These are phyloP conservation scores for Lathronympha strigana DNA, from an alignment of 2,888 invertebrate genomes.

Conservation along the genomic window DNA sequence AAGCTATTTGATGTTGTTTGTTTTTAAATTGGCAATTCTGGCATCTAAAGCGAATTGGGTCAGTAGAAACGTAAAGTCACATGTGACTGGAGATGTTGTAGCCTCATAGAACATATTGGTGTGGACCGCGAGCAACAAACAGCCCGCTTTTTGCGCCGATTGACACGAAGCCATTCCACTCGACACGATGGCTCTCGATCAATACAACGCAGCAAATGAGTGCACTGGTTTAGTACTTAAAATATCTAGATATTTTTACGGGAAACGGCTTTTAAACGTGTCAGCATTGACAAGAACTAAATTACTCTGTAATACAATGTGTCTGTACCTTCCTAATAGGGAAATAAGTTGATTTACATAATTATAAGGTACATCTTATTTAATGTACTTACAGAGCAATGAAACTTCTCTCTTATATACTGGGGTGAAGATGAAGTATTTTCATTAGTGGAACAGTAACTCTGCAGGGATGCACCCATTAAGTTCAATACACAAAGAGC, in stretches of 20 bases:
- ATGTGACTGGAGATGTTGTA: background rate
- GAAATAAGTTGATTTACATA: too few relatives aligned
- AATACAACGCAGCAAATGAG: slow-evolving; percentile 19
- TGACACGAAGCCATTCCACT: slow-evolving; percentile 25
- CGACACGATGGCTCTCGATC: slow-evolving; percentile 20
- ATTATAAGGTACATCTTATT: too few relatives aligned
- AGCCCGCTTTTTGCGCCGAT: slow-evolving; percentile 13
- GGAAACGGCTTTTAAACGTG: too few relatives aligned
- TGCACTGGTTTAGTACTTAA: slow-evolving; percentile 1
- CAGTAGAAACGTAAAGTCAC: background rate
- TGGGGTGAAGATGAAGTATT: too few relatives aligned
- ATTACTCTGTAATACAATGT: too few relatives aligned
- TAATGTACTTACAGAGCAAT: too few relatives aligned
- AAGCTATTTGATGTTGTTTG: slow-evolving; percentile 7
- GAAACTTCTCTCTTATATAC: too few relatives aligned
- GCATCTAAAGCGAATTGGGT: slow-evolving; percentile 17
- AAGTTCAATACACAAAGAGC: too few relatives aligned
- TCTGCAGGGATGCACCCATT: too few relatives aligned
- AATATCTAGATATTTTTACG: background rate
- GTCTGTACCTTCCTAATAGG: too few relatives aligned
- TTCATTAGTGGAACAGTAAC: too few relatives aligned
- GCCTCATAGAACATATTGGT: background rate
- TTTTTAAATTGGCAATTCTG: slow-evolving; percentile 27
- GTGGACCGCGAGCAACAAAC: background rate
- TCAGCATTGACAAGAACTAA: too few relatives aligned